Evolutionary conservation across 1,140 invertebrate species (phyloP).

Genomic region (Nebria ingens): DNA sequence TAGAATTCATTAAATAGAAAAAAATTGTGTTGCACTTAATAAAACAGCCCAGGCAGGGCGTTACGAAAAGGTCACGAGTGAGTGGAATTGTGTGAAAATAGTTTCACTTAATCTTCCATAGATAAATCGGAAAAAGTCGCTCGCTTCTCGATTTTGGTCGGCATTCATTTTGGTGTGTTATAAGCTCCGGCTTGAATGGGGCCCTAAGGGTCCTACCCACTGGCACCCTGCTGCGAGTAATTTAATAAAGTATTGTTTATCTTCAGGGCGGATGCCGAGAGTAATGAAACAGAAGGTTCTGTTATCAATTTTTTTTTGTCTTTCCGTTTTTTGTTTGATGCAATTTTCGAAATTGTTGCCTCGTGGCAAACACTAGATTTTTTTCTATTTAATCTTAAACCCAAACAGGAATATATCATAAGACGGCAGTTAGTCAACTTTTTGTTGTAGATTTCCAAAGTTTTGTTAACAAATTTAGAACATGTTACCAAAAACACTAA

Average conservation of each 20-base stretch:
- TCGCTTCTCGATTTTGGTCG: not conserved
- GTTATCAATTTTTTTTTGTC: not conserved
- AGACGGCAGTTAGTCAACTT: no score
- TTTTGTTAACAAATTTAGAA: no score
- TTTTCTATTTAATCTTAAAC: no score
- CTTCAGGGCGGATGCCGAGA: not conserved
- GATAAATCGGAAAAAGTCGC: not conserved
- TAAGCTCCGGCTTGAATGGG: not conserved
- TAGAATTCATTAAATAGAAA: no score
- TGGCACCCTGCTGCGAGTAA: not conserved
- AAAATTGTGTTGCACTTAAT: no score
- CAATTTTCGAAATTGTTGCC: not conserved
- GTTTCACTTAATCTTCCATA: not conserved
- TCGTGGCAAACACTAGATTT: not conserved
- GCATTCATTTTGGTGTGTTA: conserved; percentile 1
- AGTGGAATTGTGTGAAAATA: no score
- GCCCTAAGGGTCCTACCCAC: not conserved
- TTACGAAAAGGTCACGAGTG: no score
- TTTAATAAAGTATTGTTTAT: conserved; percentile 9
- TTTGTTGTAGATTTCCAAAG: no score
- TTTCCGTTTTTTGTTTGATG: not conserved
- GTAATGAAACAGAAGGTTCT: conserved; percentile 1
- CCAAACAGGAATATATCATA: no score
- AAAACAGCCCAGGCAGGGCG: no score
- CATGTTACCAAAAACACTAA: no score